Base-by-base conservation (phyloP, 2,888 invertebrate species). In the Mimas tiliae region DNA sequence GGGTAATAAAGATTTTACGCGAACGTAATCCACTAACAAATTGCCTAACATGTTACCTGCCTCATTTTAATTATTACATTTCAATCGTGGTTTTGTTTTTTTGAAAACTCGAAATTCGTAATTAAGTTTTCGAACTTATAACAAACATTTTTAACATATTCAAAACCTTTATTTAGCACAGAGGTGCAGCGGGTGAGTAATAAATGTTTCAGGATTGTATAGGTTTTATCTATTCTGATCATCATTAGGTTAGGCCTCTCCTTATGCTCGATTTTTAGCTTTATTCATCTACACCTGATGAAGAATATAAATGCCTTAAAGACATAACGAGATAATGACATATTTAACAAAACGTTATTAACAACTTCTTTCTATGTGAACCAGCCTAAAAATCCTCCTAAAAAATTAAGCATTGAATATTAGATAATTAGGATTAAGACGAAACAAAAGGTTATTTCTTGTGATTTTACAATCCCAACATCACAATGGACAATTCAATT, bases 1-100 rank as follows among this genome's bases (percentile, higher is more conserved):
- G 58, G 12, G 58, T 58, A 58, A 52, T 52, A 52, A 52, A 58
- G 58, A 19, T 58, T 58, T 42, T 12, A 19, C 42, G 58, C 38
- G n/a, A n/a, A 27, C 16, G 34, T 53, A 33, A 33, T 9, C 27
- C 3, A 33, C 7, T 38, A 1, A 19, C 12, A 2, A 42, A 42
- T 58, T 42, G 42, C 42, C 11, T 19, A 16, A 42, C 21, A 2
- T 42, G 14, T 14, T 52, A 52, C 12, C 12, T 58, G 12, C 42
- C 19, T 11, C 9, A 58, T 58, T 42, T 53, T 42, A 58, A 42
- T 58, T 58, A 42, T 38, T 11, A 38, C 16, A 34, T 38, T 58
- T 58, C n/a, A 16, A 50, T 45, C 50, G 19, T 48, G n/a, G n/a
- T 48, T 48, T 16, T 48, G 16, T 48, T 48, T 16, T 16, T 48